Base-by-base conservation (phyloP, 2,113 vertebrate species). In the Chiloscyllium plagiosum region DNA sequence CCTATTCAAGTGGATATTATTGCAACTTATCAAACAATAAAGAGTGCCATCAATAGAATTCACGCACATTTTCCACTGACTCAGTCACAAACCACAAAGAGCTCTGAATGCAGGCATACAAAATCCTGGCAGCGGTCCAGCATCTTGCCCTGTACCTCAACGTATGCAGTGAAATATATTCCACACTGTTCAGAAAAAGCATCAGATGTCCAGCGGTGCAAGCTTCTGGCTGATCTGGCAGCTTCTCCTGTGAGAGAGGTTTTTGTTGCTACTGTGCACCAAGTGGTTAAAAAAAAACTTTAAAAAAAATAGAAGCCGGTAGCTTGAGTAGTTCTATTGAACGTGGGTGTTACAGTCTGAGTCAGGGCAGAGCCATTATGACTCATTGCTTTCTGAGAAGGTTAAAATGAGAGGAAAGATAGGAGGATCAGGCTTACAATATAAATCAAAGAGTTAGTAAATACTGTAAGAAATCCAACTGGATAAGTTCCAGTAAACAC, bases 11-110 rank as follows among this genome's bases (percentile, higher is more conserved):
- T 95, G 72, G 69, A 95, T 95, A 72, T 72, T 72, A 69, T 52
- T 29, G 94, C 69, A 72, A 52, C 72, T 95, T 76, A 52, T 52
- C 47, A 95, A 70, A 95, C 47, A 61, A 61, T 12, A 95, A n/a
- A 95, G 93, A 94, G 61, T 47, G 93, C 37, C 3, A 26, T 37
- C n/a, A 24, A 95, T 76, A 29, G 42, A 95, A 68, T 97, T 97
- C 97, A 98, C 98, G 98, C 97, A 97, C 97, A 97, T 97, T 97
- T 97, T 97, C 97, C 97, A 97, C 96, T 96, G 96, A 97, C 96
- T 97, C 97, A 97, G 96, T 96, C 94, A 95, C 89, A 96, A 97
- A 96, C 93, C 96, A 96, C 94, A 96, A 96, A 96, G 96, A 86
- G 37, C 95, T 86, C 76, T 61, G 52, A 42, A 78, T 80, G 95